Base-by-base conservation (phyloP, 2,113 vertebrate species). In the Syrrhaptes paradoxus region DNA sequence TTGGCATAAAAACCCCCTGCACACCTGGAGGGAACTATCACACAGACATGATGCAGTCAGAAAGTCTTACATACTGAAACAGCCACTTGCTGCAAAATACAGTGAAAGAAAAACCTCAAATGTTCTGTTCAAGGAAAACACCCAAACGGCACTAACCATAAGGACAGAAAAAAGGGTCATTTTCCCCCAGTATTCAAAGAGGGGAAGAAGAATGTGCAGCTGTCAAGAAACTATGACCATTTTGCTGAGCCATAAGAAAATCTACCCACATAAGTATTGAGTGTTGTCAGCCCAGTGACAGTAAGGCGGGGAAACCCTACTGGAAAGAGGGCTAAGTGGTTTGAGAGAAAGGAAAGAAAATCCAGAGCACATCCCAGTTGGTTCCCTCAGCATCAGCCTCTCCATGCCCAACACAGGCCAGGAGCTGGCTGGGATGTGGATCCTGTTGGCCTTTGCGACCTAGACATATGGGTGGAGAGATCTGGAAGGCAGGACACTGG, bases 201-300 rank as follows among this genome's bases (percentile, higher is more conserved):
- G 43, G 48, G 51, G 32, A 79, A 71, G 68, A 65, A 11, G 21
- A 84, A 67, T 3, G 0, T 28, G 28, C 28, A 49, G 76, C 18
- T 24, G 17, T 67, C 63, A 93, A 58, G 65, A 68, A 91, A 62
- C 26, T 28, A 16, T 38, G 52, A 74, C 20, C 32, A 9, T 85
- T 90, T 72, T 68, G 79, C 89, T 95, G 83, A 90, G 49, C 58
- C 41, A 72, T 15, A 68, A 95, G 45, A 63, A 90, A 86, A 59
- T 55, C 71, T 59, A 62, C 48, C 48, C 66, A 85, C 41, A 0
- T 28, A 92, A 81, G 17, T 7, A 10, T 7, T 43, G 65, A 65
- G 45, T 54, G 57, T 55, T 66, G 74, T 91, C 78, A 89, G 38
- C 57, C 59, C 5, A 0, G 18, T 74, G 78, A 82, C 74, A 55